Percentiles rank a stretch among this genome's conserved stretches.
Evolutionary conservation across 2,797 vertebrate species (phyloP).

Genomic region (Channallabes apus): DNA sequence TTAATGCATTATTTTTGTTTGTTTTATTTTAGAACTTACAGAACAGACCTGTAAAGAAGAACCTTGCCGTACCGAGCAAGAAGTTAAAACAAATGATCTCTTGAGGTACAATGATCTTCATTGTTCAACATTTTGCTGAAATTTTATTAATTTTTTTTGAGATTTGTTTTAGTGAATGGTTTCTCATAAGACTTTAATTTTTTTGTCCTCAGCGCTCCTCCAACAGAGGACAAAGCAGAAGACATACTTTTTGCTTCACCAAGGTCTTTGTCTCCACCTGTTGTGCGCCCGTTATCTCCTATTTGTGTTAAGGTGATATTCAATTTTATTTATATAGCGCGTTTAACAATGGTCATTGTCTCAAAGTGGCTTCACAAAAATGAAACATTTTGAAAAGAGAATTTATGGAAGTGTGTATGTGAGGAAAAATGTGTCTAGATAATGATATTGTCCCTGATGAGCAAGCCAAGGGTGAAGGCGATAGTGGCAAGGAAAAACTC

Average conservation of each 20-base stretch:
- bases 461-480: too few species aligned
- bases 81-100: background rate
- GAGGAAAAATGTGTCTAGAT: too few species aligned
- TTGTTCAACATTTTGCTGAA: too few species aligned
- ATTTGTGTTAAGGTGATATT: background rate
- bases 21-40: slow-evolving; percentile 17
- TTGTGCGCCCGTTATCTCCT: slow-evolving; percentile 20
- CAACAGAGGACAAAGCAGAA: background rate
- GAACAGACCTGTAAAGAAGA: slow-evolving; percentile 50
- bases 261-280: background rate
- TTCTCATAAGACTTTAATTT: background rate
- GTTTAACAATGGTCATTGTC: too few species aligned
- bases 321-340: too few species aligned
- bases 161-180: too few species aligned
- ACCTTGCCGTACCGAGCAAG: background rate
- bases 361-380: too few species aligned
- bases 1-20: background rate
- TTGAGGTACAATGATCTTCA: slow-evolving; percentile 2
- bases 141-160: too few species aligned
- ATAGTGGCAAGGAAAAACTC: too few species aligned
- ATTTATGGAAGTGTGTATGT: too few species aligned
- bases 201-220: slow-evolving; percentile 12
- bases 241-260: slow-evolving; percentile 5
- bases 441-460: too few species aligned
- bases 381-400: too few species aligned